Evolutionary conservation across 35 echinoderm and acorn worm species (phyloP).

Genomic region (Acanthaster planci): DNA sequence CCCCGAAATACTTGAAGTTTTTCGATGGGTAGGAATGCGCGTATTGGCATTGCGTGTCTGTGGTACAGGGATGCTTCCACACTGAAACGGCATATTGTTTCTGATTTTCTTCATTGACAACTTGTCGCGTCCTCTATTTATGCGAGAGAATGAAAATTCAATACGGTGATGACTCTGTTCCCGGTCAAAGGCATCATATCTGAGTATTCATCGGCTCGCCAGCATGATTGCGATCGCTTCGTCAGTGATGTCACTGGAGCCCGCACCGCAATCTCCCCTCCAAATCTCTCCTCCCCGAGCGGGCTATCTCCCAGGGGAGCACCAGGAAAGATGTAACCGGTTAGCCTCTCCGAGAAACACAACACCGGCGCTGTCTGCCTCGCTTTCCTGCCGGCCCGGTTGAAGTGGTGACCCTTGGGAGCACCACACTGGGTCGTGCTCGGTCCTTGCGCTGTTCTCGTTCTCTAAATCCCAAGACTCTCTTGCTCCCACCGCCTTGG

Average conservation of each 20-base stretch:
- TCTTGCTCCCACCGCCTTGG: no score
- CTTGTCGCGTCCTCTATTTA: neutral
- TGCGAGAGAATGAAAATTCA: neutral
- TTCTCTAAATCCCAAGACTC: no score
- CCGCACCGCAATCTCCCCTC: neutral
- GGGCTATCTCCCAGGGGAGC: neutral
- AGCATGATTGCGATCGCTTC: neutral
- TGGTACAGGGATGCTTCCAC: neutral
- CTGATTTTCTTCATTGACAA: neutral
- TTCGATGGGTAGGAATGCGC: neutral
- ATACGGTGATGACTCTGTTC: neutral
- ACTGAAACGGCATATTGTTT: neutral
- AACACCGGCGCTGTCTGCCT: slow-evolving; percentile 18
- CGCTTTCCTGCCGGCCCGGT: slow-evolving; percentile 13
- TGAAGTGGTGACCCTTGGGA: slow-evolving; percentile 10
- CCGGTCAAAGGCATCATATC: neutral
- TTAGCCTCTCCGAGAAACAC: slow-evolving; percentile 27
- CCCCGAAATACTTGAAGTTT: no score
- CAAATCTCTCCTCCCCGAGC: slow-evolving; percentile 3
- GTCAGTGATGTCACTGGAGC: neutral
- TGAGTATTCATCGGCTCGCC: slow-evolving; percentile 9
- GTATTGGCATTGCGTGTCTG: neutral
- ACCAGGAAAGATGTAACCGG: slow-evolving; percentile 16
- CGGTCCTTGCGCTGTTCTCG: neutral
- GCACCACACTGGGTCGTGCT: neutral